These are phyloP conservation scores for Torymus tubicola DNA, from an alignment of 2,888 invertebrate genomes.

Conservation along the genomic window DNA sequence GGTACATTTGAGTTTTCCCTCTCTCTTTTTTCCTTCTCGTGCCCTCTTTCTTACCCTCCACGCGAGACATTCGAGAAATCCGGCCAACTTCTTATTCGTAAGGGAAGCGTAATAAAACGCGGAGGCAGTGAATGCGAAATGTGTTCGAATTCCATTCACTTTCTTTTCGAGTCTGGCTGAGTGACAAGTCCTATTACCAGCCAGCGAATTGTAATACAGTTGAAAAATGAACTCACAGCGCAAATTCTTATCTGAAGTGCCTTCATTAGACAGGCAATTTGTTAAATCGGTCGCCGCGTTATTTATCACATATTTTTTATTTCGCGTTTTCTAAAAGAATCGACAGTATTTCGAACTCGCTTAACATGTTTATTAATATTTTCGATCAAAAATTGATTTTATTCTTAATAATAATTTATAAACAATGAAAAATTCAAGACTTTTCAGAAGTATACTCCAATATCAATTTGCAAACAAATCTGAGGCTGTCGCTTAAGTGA, in stretches of 20 bases:
- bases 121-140: conserved; percentile 64
- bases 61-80: conserved; percentile 45
- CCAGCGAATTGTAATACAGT: conserved; percentile 62
- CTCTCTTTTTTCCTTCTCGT: conserved; percentile 1
- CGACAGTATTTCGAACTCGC: too few relatives aligned
- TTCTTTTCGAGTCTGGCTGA: conserved; percentile 47
- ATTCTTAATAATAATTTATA: conserved; percentile 15
- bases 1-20: background rate
- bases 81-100: conserved; percentile 56
- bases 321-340: too few relatives aligned
- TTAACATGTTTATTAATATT: too few relatives aligned
- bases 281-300: conserved; percentile 30
- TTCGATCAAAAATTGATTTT: background rate
- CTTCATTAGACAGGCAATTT: conserved; percentile 37
- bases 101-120: conserved; percentile 63
- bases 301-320: too few relatives aligned
- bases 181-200: conserved; percentile 62
- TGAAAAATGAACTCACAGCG: conserved; percentile 44
- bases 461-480: conserved; percentile 40
- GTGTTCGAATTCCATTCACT: conserved; percentile 49
- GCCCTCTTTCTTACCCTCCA: background rate
- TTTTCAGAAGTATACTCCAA: conserved; percentile 1
- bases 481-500: conserved; percentile 45
- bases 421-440: too few relatives aligned
- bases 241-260: conserved; percentile 28